Conservation (phyloP, 2,797 vertebrate genomes). For the Eutrigla gurnardus region DNA sequence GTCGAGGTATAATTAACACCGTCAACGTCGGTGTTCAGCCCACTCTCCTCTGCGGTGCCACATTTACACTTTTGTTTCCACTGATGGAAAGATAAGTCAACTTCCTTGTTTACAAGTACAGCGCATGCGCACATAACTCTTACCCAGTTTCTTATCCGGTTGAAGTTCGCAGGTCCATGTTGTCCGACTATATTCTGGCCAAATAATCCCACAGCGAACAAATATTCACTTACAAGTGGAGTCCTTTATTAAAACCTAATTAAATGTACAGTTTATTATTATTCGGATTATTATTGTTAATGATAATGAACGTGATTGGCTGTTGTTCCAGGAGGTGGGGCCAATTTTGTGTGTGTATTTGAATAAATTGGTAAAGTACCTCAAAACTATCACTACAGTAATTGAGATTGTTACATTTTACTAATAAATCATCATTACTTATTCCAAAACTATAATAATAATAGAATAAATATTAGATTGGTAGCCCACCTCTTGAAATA, state of each 20-base stretch:
- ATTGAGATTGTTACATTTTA: not conserved
- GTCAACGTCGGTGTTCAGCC: not conserved
- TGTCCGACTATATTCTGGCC: not conserved
- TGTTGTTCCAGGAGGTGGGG: not conserved
- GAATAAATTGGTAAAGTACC: not conserved
- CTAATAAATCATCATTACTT: not conserved
- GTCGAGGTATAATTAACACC: not conserved
- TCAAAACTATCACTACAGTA: not conserved
- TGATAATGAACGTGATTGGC: not conserved
- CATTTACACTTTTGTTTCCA: conserved; percentile 35
- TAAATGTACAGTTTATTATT: not conserved
- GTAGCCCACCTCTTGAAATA: not conserved
- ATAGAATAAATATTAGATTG: not conserved
- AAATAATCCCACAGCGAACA: not conserved
- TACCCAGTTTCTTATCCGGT: not conserved
- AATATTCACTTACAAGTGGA: not conserved
- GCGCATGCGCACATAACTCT: conserved; percentile 59
- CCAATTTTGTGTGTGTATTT: no score
- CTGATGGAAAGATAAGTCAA: conserved; percentile 13
- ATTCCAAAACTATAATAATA: conserved; percentile 1
- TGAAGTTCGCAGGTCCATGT: not conserved
- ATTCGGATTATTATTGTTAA: not conserved
- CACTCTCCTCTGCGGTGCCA: not conserved
- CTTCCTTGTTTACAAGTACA: conserved; percentile 52
- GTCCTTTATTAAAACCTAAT: not conserved